A percentile compares a stretch with the other conserved stretches of the same genome.
These are phyloP conservation scores for Ecliptopera silaceata DNA, from an alignment of 2,888 invertebrate genomes.

Conservation along the genomic window DNA sequence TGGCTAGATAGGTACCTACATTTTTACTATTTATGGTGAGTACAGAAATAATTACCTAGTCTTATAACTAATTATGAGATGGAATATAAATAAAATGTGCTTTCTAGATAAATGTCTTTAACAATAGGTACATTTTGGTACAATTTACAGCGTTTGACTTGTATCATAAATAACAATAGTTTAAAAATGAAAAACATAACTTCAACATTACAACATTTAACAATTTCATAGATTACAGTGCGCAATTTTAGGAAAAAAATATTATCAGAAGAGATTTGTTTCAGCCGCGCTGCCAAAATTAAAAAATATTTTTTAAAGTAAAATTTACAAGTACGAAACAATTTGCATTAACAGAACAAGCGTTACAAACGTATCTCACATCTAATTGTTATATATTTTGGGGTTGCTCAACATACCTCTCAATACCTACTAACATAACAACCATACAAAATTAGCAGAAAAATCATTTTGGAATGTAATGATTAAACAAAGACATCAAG, in stretches of 20 bases:
- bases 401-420: too few species aligned
- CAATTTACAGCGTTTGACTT: constrained; percentile 14
- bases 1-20: neutral
- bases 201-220: constrained; percentile 2
- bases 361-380: too few species aligned
- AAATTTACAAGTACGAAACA: too few species aligned
- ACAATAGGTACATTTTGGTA: constrained; percentile 6
- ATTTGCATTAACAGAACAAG: too few species aligned
- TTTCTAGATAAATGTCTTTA: constrained; percentile 12
- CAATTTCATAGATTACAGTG: neutral
- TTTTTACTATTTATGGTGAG: neutral
- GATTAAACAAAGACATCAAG: neutral
- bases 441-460: neutral
- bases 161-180: neutral
- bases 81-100: constrained; percentile 9
- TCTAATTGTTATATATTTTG: too few species aligned
- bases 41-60: constrained; percentile 3
- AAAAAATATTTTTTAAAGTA: too few species aligned
- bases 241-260: neutral
- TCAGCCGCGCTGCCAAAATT: too few species aligned
- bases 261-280: too few species aligned
- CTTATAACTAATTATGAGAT: constrained; percentile 9
- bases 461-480: constrained; percentile 19
- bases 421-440: too few species aligned
- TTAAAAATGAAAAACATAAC: constrained; percentile 2